These are phyloP conservation scores for Pseudochirops cupreus DNA, from an alignment of 2,797 vertebrate species.

Conservation along the genomic window DNA sequence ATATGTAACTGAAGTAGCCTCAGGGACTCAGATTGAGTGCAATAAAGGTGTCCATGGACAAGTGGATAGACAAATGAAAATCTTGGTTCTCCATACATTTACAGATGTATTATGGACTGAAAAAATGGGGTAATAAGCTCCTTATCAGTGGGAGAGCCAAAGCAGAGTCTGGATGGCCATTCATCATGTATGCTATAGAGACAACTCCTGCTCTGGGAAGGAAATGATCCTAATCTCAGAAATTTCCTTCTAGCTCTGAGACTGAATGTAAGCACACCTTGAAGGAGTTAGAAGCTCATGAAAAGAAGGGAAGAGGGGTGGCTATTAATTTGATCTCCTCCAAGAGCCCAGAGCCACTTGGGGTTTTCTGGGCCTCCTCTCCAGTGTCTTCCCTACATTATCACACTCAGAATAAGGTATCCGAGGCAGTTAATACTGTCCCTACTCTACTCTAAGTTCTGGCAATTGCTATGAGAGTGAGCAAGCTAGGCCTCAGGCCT, in stretches of 20 bases:
- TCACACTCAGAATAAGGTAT: background rate
- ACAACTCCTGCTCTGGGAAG: background rate
- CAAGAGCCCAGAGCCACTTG: rapidly evolving
- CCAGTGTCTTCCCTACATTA: background rate
- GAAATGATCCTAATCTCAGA: background rate
- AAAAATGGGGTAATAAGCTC: background rate
- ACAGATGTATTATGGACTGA: background rate
- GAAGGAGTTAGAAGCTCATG: background rate
- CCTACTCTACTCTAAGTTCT: background rate
- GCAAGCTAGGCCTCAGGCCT: background rate
- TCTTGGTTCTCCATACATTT: background rate
- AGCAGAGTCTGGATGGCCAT: background rate
- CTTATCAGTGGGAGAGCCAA: background rate
- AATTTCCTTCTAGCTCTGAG: background rate
- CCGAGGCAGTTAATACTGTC: background rate
- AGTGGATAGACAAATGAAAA: background rate
- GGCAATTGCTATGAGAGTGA: background rate
- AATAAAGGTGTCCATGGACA: background rate
- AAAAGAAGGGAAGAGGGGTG: background rate
- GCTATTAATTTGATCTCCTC: background rate
- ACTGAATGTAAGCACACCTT: background rate
- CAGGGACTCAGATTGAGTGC: background rate
- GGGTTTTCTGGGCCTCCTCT: background rate
- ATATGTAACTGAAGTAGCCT: background rate
- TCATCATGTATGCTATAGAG: background rate